Evolutionary conservation across 2,888 invertebrate species (phyloP).

Genomic region (Campoplex nolae): DNA sequence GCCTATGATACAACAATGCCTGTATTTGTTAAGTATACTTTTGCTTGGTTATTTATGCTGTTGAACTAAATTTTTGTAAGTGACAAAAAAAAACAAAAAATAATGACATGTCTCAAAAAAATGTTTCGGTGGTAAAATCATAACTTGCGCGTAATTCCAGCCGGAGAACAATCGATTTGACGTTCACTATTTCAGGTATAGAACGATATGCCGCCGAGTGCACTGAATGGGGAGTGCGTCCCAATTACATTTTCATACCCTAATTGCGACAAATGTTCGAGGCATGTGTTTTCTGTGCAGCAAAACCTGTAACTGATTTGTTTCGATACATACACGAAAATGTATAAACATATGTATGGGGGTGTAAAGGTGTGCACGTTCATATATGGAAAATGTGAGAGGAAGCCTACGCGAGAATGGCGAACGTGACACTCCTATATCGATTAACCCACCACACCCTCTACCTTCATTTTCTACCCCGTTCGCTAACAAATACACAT

Average conservation of each 20-base stretch:
- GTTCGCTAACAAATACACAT: conserved; percentile 42
- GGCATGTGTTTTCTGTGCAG: not conserved
- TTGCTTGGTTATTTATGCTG: not conserved
- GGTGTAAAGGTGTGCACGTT: not conserved
- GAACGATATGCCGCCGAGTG: conserved; percentile 10
- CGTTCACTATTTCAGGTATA: not conserved
- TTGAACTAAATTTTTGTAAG: not conserved
- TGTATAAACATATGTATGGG: not conserved
- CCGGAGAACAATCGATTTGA: not conserved
- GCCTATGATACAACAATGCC: too few relatives aligned
- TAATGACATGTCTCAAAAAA: not conserved
- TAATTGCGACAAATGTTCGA: conserved; percentile 48
- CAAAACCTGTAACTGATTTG: conserved; percentile 47
- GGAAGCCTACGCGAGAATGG: conserved; percentile 26
- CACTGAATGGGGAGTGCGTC: not conserved
- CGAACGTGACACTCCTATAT: conserved; percentile 52
- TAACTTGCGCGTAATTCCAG: not conserved
- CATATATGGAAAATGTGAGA: conserved; percentile 9
- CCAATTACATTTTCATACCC: conserved; percentile 47
- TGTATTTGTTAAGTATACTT: not conserved
- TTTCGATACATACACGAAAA: conserved; percentile 40
- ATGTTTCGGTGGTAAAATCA: not conserved
- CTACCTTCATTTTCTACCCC: not conserved
- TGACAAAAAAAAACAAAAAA: not conserved
- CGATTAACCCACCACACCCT: conserved; percentile 46